These are phyloP conservation scores for Lasiurus borealis DNA, from an alignment of 2,113 vertebrate genomes.

Conservation along the genomic window DNA sequence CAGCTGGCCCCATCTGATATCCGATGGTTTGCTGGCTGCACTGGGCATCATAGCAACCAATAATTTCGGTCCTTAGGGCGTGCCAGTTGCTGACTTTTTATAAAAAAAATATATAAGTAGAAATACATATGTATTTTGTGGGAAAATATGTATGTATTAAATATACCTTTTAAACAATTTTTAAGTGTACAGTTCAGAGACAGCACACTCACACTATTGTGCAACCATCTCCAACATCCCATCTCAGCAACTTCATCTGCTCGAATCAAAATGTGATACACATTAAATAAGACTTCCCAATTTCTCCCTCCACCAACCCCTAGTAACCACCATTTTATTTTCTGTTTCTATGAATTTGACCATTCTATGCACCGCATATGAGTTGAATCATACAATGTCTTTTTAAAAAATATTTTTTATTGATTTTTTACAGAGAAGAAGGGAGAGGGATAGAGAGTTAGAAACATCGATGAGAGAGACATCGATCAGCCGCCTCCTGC, in stretches of 20 bases:
- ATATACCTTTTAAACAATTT: background rate
- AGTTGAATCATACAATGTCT: background rate
- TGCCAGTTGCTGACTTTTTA: too few species aligned
- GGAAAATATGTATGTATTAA: background rate
- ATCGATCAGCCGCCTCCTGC: too few species aligned
- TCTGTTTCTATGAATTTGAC: slow-evolving; percentile 9
- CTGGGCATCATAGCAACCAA: too few species aligned
- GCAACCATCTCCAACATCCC: background rate
- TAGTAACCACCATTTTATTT: background rate
- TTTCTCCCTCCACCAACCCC: background rate
- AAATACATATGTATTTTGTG: background rate
- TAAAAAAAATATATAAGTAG: too few species aligned
- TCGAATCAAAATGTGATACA: background rate
- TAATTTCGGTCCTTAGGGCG: too few species aligned
- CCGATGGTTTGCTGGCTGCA: too few species aligned
- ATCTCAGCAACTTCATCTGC: background rate
- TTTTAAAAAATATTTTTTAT: too few species aligned
- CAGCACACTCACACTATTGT: background rate
- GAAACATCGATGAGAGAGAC: too few species aligned
- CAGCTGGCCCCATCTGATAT: too few species aligned
- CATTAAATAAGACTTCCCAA: background rate
- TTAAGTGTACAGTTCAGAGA: background rate
- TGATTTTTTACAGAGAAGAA: too few species aligned
- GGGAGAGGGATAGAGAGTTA: too few species aligned
- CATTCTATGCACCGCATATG: background rate